These are phyloP conservation scores for Zaprionus gabonicus DNA, from an alignment of 1,140 invertebrate species.

Conservation along the genomic window DNA sequence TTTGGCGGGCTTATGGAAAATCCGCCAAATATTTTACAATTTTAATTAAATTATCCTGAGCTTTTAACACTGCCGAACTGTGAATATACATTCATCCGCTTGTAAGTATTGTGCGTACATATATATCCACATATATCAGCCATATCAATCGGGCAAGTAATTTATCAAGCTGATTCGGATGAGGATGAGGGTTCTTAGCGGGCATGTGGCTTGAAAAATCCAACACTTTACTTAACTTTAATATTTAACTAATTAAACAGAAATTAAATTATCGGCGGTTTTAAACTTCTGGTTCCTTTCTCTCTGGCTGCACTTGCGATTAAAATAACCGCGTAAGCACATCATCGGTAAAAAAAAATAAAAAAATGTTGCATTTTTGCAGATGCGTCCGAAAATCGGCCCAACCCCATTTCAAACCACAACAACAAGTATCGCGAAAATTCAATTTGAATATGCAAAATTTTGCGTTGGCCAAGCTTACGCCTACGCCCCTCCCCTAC, in stretches of 20 bases:
- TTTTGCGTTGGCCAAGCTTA: constrained; percentile 29
- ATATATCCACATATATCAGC: constrained; percentile 9
- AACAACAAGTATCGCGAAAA: constrained; percentile 64
- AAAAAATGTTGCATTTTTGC: constrained; percentile 30
- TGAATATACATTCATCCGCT: constrained; percentile 24
- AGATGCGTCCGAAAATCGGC: constrained; percentile 21
- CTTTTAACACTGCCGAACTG: constrained; percentile 58
- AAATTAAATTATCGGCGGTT: not conserved
- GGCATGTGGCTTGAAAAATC: not conserved
- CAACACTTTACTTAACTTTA: not conserved
- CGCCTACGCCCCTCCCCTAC: constrained; percentile 18
- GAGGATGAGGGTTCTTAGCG: not conserved
- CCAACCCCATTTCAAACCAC: constrained; percentile 43
- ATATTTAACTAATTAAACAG: not conserved
- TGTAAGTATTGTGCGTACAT: not conserved
- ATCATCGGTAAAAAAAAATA: constrained; percentile 44
- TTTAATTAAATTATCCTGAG: constrained; percentile 79
- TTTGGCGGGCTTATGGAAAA: constrained; percentile 79
- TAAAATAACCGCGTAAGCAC: constrained; percentile 4
- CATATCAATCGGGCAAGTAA: not conserved
- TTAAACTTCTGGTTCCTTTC: not conserved
- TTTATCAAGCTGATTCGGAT: not conserved
- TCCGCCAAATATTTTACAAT: constrained; percentile 82
- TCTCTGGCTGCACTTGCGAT: not conserved
- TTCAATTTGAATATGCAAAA: constrained; percentile 80